Evolutionary conservation across 2,113 vertebrate genomes (phyloP).

Genomic region (Atrichornis clamosus): DNA sequence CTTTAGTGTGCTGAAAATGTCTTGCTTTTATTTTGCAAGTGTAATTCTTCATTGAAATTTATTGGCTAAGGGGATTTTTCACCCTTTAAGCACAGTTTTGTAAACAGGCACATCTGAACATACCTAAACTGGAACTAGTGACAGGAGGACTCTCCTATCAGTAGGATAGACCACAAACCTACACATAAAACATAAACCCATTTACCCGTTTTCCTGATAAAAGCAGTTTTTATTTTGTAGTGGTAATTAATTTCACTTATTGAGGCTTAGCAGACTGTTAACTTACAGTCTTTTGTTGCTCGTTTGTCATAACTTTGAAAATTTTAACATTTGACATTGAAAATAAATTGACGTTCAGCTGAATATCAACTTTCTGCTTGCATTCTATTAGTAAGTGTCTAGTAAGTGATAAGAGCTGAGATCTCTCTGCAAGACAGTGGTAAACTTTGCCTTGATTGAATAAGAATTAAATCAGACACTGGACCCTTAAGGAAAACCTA

Average conservation of each 20-base stretch:
- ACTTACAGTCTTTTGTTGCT: neutral
- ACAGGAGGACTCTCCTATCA: neutral
- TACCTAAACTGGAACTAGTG: neutral
- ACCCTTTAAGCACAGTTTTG: neutral
- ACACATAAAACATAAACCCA: neutral
- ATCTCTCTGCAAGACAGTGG: neutral
- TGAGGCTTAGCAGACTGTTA: neutral
- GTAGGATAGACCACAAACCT: neutral
- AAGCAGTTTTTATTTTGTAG: neutral
- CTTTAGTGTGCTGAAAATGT: neutral
- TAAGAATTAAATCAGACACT: neutral
- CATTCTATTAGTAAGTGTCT: neutral
- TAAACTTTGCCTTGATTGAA: neutral
- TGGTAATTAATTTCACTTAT: neutral
- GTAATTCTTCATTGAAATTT: neutral
- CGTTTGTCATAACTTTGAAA: neutral
- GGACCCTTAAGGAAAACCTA: neutral
- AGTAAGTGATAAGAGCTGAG: neutral
- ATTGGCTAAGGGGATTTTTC: neutral
- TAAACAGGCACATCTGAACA: neutral
- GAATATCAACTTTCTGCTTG: neutral
- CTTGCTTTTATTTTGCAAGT: neutral
- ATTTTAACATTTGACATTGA: neutral
- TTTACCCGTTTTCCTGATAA: neutral
- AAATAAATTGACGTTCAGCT: neutral